Evolutionary conservation across 1,140 invertebrate species (phyloP), one percentile per base, ranked within the genome.

Genomic region (Scaptomyza graminum): DNA sequence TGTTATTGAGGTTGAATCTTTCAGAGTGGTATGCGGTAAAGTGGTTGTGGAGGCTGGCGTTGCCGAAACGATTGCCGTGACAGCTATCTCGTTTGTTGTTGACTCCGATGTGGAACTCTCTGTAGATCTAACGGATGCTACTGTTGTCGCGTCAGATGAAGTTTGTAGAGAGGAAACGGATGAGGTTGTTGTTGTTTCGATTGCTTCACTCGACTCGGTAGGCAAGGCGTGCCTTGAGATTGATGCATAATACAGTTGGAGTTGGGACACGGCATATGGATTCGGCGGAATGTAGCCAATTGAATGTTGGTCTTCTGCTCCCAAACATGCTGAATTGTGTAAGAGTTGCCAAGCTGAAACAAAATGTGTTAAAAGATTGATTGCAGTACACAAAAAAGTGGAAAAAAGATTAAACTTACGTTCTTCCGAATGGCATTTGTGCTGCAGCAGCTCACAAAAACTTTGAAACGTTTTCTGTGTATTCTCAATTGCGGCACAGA

Each of bases 141-240:
- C 31, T 43, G 63, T 66, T 28, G 44, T 39, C 3, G 37, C 25
- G 8, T 31, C 25, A 5, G 49, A 11, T 31, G 49, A 6, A 6
- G 28, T 31, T 31, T 31, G 4, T 31, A 6, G 28, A 31, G 28
- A 1, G 5, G 28, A 31, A 31, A 7, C 5, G 5, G 28, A 6
- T 31, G 28, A 6, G 28, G 28, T n/a, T n/a, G 55, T n/a, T 15
- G 31, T 18, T 41, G 31, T 9, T 9, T 1, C 39, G 2, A 37
- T 28, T n/a, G 55, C 49, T 13, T 18, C 41, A 6, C 0, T 39
- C 2, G 55, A 55, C 15, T 65, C 68, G 6, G 52, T 65, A 8
- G 62, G 68, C 12, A 71, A 12, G 28, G 9, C 2, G 16, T 49
- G 18, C 7, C 62, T 65, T 11, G 52, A 57, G 18, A 65, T 71